Base-by-base conservation (phyloP, 64 coral and sea anemone species). In the Orbicella faveolata region DNA sequence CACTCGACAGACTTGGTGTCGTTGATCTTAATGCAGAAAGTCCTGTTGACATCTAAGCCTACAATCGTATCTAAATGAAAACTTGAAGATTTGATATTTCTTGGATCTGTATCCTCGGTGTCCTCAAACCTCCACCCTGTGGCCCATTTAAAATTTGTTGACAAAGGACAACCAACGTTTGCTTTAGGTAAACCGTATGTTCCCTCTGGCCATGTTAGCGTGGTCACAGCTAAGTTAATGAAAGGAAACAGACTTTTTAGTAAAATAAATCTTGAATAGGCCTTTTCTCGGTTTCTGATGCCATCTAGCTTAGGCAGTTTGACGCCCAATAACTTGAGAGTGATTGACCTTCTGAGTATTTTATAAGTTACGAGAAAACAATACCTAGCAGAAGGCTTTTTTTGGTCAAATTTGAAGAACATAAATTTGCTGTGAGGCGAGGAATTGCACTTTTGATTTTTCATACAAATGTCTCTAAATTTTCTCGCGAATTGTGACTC, bases 101-200 rank as follows among this genome's bases (percentile, higher is more conserved):
- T 25, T 15, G 82, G 13, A 9, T 17, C 6, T 2, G 0, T 17
- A 52, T 85, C 82, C 48, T 85, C 82, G 6, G 65, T 70, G n/a
- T 85, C 82, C 52, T 85, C 82, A 85, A 54, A 85, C 21, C 82
- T 37, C 82, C 82, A 85, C 25, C 82, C 82, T 73, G 82, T 85
- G 39, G 20, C 51, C 82, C 82, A 85, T 3, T 7, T 33, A 6
- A 39, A 72, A 5, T 85, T 66, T 6, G n/a, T 12, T 26, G 65
- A 72, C 65, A 85, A 5, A 73, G 82, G 82, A 72, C 82, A 85
- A 30, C 82, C 82, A 53, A 41, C 68, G 12, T 72, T 72, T 25
- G 82, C 37, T 26, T 72, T 85, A 0, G 82, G 82, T 44, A 85
- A 33, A 37, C 82, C 82, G 52, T 85, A 85, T 53, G 11, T 85